These are phyloP conservation scores for Acropternis orthonyx DNA, from an alignment of 2,797 vertebrate genomes.

Conservation along the genomic window DNA sequence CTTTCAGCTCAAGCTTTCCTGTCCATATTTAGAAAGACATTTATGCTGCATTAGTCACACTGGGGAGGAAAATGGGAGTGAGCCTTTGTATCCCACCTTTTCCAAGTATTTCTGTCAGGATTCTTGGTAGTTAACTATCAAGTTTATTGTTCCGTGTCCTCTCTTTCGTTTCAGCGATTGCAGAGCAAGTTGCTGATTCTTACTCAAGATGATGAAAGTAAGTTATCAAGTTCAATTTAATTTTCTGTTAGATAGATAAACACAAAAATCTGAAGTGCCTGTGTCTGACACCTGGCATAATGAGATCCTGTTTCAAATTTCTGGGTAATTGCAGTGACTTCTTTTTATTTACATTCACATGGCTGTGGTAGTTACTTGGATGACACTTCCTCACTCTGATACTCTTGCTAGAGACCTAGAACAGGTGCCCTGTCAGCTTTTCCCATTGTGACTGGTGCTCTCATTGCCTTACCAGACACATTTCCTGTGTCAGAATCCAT, in stretches of 20 bases:
- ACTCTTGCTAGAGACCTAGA: neutral
- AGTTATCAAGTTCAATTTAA: neutral
- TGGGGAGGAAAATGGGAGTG: neutral
- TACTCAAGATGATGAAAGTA: conserved; percentile 73
- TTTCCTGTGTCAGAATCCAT: neutral
- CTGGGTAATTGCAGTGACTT: neutral
- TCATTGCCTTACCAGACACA: neutral
- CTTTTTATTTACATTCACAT: rapidly evolving
- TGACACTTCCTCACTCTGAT: neutral
- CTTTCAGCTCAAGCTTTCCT: neutral
- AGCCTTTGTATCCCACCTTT: neutral
- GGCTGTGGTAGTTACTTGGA: neutral
- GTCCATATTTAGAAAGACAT: neutral
- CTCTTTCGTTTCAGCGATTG: conserved; percentile 75
- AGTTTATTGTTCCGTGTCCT: neutral
- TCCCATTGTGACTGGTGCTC: neutral
- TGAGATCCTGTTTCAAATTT: neutral
- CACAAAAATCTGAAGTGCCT: neutral
- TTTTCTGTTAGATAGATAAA: neutral
- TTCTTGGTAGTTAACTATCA: neutral
- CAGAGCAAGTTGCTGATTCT: conserved; percentile 81
- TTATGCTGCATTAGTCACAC: neutral
- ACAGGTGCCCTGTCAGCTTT: neutral
- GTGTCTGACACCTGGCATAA: neutral
- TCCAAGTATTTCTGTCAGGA: neutral